Base-by-base conservation (phyloP, 1,140 invertebrate species). In the Hestina assimilis region DNA sequence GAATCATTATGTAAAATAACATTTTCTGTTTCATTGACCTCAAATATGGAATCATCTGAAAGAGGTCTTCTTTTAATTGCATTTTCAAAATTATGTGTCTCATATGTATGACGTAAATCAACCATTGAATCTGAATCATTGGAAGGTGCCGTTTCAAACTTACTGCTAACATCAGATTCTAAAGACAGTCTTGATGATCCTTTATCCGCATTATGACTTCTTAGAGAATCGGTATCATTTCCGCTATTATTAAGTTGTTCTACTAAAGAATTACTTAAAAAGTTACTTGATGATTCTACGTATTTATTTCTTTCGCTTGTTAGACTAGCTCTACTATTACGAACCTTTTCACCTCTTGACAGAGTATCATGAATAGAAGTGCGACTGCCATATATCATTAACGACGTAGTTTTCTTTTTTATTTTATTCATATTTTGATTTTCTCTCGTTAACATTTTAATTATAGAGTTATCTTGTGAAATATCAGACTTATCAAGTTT, bases 21-120 rank as follows among this genome's bases (percentile, higher is more conserved):
- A 48, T 90, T 90, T 45, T 91, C 90, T 7, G 92, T 72, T 3
- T 91, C 91, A 58, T 92, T 91, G n/a, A 93, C 87, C 66, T 94
- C 92, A 53, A 91, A 91, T 67, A 90, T 83, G 0, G 91, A 90
- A 63, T 92, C 91, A 64, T 93, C 93, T 8, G 93, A 95, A 0
- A 95, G 89, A 0, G 94, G 94, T 59, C 93, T 85, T 31, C 94
- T 87, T 62, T 94, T 95, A 6, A 93, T 69, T 59, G 92, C 90
- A n/a, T 91, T 89, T 74, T 93, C 92, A 29, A 92, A 85, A 55
- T 93, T 91, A 3, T 20, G 15, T 72, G 74, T 29, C 75, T 86
- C 63, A 51, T 51, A 63, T 17, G 81, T 55, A 64, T 90, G 89
- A 15, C 91, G 81, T 8, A 92, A 78, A 50, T 93, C 92, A 0